Base-by-base conservation (phyloP, 2,888 invertebrate genomes). In the Anoncus sp. region DNA sequence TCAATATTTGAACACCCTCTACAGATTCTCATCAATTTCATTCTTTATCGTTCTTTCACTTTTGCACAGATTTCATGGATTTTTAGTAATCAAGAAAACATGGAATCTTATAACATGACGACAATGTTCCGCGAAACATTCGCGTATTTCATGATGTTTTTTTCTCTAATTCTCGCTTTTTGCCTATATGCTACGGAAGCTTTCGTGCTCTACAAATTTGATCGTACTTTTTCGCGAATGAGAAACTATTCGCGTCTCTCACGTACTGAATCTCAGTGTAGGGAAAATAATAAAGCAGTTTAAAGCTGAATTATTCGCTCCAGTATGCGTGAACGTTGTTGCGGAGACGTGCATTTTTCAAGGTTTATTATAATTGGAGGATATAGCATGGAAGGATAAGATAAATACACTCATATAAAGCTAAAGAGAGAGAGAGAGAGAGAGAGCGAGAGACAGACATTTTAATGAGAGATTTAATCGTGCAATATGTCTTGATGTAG, bases 231-330 rank as follows among this genome's bases (percentile, higher is more conserved):
- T 40, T 66, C 43, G 22, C 24, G 27, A 47, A 71, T 72, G 43
- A 72, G 20, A 72, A 72, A 71, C 51, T 70, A 59, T 71, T 45
- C 43, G 45, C 51, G 18, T 47, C 51, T 31, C 47, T 20, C 40
- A 5, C 14, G 35, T 38, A 38, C 38, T 53, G 35, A 62, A 62
- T 67, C 60, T 62, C 53, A n/a, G 45, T 60, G 24, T 3, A n/a
- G 57, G 24, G 20, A 35, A 53, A 60, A 66, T 76, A 59, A 66
- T 71, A 59, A 55, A 60, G 60, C 65, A 38, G 49, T 59, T 75
- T 76, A 55, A 76, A 38, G 45, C 60, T 53, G 55, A 76, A 72
- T 76, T 76, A 66, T 59, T 70, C 35, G 35, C 24, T 45, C 47
- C 6, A 45, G 38, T 45, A 27, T 24, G 63, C 40, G 47, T n/a